Percentiles rank a stretch among this genome's conserved stretches.
phyloP scores from a whole-genome alignment of 2,888 invertebrate genomes.

The Polymixis flavicincta region DNA sequence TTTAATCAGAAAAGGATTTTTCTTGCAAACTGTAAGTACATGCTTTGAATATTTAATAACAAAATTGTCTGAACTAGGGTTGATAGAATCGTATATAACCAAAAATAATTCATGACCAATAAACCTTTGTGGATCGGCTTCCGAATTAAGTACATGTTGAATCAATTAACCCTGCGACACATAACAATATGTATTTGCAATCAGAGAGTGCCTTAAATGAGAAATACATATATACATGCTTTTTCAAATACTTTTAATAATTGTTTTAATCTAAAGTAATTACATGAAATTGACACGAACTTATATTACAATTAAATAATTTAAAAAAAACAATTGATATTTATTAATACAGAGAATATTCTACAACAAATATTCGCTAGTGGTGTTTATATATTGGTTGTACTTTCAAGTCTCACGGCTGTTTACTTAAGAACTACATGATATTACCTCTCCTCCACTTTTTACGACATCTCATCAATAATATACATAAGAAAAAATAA shows the following conservation, averaged over 20 bases:
- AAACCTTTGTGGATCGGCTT: conserved; percentile 25
- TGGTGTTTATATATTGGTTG: conserved; percentile 79
- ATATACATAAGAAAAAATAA: conserved; percentile 41
- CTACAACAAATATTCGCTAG: conserved; percentile 87
- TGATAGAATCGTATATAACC: conserved; percentile 25
- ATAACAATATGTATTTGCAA: conserved; percentile 49
- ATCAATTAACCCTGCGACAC: conserved; percentile 59
- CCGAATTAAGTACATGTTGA: conserved; percentile 66
- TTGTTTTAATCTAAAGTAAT: conserved; percentile 68
- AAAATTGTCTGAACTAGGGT: conserved; percentile 2
- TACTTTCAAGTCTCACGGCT: conserved; percentile 80
- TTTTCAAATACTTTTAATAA: conserved; percentile 52
- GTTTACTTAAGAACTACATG: conserved; percentile 71
- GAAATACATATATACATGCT: conserved; percentile 32
- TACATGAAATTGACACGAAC: conserved; percentile 82
- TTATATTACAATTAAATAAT: conserved; percentile 71
- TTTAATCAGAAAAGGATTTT: conserved; percentile 29
- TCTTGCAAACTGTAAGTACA: conserved; percentile 42
- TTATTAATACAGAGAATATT: conserved; percentile 80
- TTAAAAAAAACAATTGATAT: conserved; percentile 75
- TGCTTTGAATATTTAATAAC: conserved; percentile 10
- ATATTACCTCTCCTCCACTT: conserved; percentile 64
- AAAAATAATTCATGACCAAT: conserved; percentile 23
- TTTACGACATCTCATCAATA: conserved; percentile 29
- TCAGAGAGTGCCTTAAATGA: conserved; percentile 43